Evolutionary conservation across 1,140 invertebrate species (phyloP).

Genomic region (Drosophila tropicalis): DNA sequence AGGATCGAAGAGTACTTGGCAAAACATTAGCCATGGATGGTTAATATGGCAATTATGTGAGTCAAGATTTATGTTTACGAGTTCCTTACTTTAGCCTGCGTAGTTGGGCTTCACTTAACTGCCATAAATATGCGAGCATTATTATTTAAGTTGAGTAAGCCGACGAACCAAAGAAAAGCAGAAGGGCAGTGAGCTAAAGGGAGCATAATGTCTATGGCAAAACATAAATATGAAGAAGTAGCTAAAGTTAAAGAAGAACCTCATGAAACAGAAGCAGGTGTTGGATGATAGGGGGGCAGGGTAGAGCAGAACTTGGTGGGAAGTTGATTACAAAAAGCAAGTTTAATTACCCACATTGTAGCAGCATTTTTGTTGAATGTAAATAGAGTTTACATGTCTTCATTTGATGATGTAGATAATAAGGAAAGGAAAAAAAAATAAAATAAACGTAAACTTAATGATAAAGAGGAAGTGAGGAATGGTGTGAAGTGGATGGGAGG

Average conservation of each 20-base stretch:
- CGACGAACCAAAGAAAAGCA: constrained; percentile 2
- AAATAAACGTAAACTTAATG: constrained; percentile 1
- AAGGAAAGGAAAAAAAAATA: not conserved
- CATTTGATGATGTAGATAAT: constrained; percentile 6
- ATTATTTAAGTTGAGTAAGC: constrained; percentile 8
- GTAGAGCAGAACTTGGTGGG: not conserved
- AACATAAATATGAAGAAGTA: constrained; percentile 12
- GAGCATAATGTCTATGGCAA: constrained; percentile 1
- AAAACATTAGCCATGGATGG: constrained; percentile 63
- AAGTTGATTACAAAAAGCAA: constrained; percentile 59
- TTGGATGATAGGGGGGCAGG: not conserved
- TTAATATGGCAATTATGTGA: constrained; percentile 81
- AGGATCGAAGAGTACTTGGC: constrained; percentile 18
- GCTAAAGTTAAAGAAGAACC: not conserved
- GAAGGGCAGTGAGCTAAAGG: not conserved
- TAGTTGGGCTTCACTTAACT: constrained; percentile 26
- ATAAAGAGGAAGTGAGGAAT: constrained; percentile 12
- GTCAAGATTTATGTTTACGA: constrained; percentile 64
- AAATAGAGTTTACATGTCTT: constrained; percentile 32
- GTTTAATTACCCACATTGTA: constrained; percentile 78
- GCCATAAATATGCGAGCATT: constrained; percentile 41
- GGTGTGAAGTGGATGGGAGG: not conserved
- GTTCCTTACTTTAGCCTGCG: not conserved
- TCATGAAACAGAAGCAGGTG: not conserved
- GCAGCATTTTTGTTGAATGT: constrained; percentile 45